phyloP scores from a whole-genome alignment of 2,888 invertebrate genomes.

The Epinotia nisella region DNA sequence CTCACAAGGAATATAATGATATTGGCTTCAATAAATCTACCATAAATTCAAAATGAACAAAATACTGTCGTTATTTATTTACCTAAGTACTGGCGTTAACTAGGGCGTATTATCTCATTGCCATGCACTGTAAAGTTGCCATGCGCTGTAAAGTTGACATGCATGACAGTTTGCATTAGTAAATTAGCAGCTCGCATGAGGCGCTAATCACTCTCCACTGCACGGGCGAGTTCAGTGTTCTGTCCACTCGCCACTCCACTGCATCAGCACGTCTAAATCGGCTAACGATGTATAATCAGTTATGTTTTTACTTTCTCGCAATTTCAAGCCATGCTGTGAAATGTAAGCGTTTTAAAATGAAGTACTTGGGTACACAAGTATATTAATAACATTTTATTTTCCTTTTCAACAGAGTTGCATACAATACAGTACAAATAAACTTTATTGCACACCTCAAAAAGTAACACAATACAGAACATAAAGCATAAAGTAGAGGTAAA shows the following conservation, averaged over 20 bases:
- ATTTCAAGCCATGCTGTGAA: not conserved
- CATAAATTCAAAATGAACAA: not conserved
- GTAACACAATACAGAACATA: too few relatives aligned
- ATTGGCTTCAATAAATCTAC: not conserved
- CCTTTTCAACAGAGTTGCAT: too few relatives aligned
- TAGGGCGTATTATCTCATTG: slow-evolving; percentile 44
- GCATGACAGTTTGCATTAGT: slow-evolving; percentile 51
- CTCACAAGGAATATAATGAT: not conserved
- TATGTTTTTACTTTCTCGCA: slow-evolving; percentile 22
- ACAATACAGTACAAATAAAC: too few relatives aligned
- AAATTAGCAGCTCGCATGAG: slow-evolving; percentile 55
- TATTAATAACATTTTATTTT: too few relatives aligned
- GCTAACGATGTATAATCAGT: slow-evolving; percentile 22
- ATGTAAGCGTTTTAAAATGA: not conserved
- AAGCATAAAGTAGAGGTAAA: too few relatives aligned
- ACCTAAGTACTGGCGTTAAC: slow-evolving; percentile 38
- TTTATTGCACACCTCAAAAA: too few relatives aligned
- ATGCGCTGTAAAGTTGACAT: too few relatives aligned
- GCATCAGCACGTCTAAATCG: slow-evolving; percentile 46
- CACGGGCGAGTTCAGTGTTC: slow-evolving; percentile 23
- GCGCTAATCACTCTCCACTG: slow-evolving; percentile 53
- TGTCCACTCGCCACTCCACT: slow-evolving; percentile 31
- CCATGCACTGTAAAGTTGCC: slow-evolving; percentile 48
- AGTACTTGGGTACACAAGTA: not conserved
- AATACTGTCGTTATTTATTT: not conserved